phyloP scores from a whole-genome alignment of 2,888 invertebrate species.

The Ernsta delagoae region DNA sequence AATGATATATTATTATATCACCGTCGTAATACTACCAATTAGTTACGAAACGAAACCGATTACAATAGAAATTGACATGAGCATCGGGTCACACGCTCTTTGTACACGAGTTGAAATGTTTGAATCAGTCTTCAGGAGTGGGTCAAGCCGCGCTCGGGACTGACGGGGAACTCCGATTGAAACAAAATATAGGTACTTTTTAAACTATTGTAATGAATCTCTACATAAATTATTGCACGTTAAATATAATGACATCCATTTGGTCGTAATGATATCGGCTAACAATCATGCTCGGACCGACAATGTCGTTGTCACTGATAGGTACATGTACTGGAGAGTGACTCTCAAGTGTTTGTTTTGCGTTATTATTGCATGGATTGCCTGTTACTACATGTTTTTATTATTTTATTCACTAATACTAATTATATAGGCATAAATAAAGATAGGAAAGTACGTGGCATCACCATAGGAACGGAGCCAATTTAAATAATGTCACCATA shows the following conservation, averaged over 20 bases:
- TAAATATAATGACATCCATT: conserved; percentile 63
- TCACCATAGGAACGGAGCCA: conserved; percentile 80
- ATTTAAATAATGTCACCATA: conserved; percentile 62
- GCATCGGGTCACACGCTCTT: conserved; percentile 58
- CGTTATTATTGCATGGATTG: conserved; percentile 59
- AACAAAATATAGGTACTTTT: conserved; percentile 61
- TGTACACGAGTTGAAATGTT: conserved; percentile 73
- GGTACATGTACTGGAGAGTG: conserved; percentile 51
- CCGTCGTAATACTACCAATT: conserved; percentile 38
- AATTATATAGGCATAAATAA: conserved; percentile 75
- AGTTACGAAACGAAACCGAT: conserved; percentile 28
- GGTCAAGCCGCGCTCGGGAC: conserved; percentile 22
- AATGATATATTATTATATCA: conserved; percentile 33
- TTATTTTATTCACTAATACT: conserved; percentile 63
- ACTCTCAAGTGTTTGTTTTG: conserved; percentile 41
- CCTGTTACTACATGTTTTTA: conserved; percentile 44
- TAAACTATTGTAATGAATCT: conserved; percentile 70
- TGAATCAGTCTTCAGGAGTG: conserved; percentile 76
- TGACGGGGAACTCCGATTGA: conserved; percentile 68
- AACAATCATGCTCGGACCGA: conserved; percentile 52
- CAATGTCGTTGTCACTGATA: conserved; percentile 56
- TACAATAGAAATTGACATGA: conserved; percentile 70
- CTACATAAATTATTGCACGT: conserved; percentile 80
- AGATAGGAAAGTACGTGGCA: conserved; percentile 71
- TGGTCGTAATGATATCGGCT: conserved; percentile 52